These are phyloP conservation scores for Orthosia incerta DNA, from an alignment of 2,888 invertebrate species.

Conservation along the genomic window DNA sequence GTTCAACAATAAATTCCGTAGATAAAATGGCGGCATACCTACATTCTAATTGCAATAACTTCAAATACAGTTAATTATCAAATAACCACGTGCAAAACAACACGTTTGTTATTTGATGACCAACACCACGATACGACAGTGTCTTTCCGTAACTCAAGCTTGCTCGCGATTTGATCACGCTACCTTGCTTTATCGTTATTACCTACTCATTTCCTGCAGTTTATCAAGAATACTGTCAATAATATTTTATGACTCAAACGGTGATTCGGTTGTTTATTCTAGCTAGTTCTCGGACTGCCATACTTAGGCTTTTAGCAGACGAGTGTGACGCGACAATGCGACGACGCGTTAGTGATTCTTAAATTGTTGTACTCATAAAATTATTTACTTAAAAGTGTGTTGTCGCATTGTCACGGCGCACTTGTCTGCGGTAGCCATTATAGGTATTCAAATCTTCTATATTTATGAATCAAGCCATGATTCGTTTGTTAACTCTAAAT, in stretches of 20 bases:
- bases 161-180: conserved; percentile 6
- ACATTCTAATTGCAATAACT: no score
- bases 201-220: conserved; percentile 7
- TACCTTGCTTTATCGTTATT: not conserved
- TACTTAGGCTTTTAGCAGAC: no score
- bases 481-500: conserved; percentile 4
- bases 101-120: not conserved
- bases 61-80: not conserved
- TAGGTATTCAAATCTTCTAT: no score
- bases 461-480: not conserved
- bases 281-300: no score
- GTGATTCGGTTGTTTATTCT: not conserved
- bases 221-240: conserved; percentile 6
- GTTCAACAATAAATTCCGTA: no score
- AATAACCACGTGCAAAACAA: conserved; percentile 1
- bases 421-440: no score
- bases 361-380: no score
- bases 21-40: no score
- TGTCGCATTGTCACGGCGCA: no score
- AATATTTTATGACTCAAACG: not conserved
- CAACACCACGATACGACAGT: not conserved
- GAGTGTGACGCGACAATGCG: no score
- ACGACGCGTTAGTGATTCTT: no score
- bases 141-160: not conserved
- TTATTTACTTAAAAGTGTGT: no score